Evolutionary conservation across 2,888 invertebrate genomes (phyloP), one percentile per base, ranked within the genome.

Genomic region (Pardosa pseudoannulata): DNA sequence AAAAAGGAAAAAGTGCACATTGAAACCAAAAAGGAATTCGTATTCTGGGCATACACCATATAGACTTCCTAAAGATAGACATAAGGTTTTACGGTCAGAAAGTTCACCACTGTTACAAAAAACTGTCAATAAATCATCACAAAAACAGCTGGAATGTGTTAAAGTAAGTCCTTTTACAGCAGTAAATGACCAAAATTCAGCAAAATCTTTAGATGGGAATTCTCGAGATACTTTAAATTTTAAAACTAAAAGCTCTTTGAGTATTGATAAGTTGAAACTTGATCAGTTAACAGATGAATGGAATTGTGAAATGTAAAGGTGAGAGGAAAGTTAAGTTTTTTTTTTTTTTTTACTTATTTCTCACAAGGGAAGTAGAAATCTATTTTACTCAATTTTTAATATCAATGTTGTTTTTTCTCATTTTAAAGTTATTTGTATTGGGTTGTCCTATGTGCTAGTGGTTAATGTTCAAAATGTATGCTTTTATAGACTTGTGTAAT

Each of bases 1-100:
- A 2, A 39, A 41, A 13, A 31, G n/a, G 23, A 27, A 23, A 1
- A 19, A 16, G 16, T 31, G 29, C 67, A 36, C 31, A 19, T 32
- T 67, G n/a, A 83, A 76, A 36, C 39, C 28, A 0, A 78, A 73
- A 27, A 39, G 71, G 28, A 85, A 73, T 67, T 85, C 83, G 5
- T 85, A 67, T 73, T 68, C 78, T 23, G 72, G 36, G 0, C 65
- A 65, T 9, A 36, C 65, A 29, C 56, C 83, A 23, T 16, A 31
- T 6, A 78, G 67, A 29, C 16, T 28, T 19, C 23, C 39, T 0
- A 67, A 3, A 23, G 16, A 46, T 46, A 9, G 41, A 46, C 9
- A 13, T 46, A 46, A 78, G 27, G 65, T 85, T 1, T 71, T 36
- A 5, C 36, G 83, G 19, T 85, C 83, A 3, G 83, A 72, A 29